Base-by-base conservation (phyloP, 1,140 invertebrate species). In the Muscidifurax raptorellus region DNA sequence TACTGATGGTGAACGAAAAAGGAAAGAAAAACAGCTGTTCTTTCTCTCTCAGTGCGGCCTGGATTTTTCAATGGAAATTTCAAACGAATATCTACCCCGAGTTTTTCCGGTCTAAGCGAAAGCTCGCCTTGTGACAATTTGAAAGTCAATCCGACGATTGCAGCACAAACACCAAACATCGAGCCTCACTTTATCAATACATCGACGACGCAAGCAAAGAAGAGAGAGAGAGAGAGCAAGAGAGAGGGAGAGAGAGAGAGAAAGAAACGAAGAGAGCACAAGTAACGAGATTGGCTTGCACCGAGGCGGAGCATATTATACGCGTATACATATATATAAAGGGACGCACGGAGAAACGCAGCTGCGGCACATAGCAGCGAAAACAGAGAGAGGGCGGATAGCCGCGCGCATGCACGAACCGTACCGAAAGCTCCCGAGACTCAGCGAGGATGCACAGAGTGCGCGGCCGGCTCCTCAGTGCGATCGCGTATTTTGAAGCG, bases 401-500 rank as follows among this genome's bases (percentile, higher is more conserved):
- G 77, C 30, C 9, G 44, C 75, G 44, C 69, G 80, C 80, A 72
- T 36, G 22, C 71, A 74, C 18, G 71, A 74, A 15, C 32, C 32
- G 71, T 28, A 10, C 71, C 22, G 44, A 36, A 28, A 15, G 71
- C 22, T 52, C 36, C 80, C 32, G 71, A n/a, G 30, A 36, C 10
- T 5, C 52, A 15, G 81, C 30, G 80, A 69, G 25, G 67, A 69
- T 59, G 30, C 67, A 22, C 71, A 40, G 71, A 36, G 22, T 28
- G 28, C 28, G 71, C 40, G 85, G 74, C 81, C 85, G 80, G 87
- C 88, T 72, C 89, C 89, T 89, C 91, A 92, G 91, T 92, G 88
- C 87, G 87, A 89, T 89, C 91, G 91, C 91, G 91, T 87, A 90
- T 84, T 88, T 91, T 87, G 87, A 77, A 89, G 90, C 90, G 91